Evolutionary conservation across 1,140 invertebrate species (phyloP), one percentile per base, ranked within the genome.

Genomic region (Pteromalus puparum): DNA sequence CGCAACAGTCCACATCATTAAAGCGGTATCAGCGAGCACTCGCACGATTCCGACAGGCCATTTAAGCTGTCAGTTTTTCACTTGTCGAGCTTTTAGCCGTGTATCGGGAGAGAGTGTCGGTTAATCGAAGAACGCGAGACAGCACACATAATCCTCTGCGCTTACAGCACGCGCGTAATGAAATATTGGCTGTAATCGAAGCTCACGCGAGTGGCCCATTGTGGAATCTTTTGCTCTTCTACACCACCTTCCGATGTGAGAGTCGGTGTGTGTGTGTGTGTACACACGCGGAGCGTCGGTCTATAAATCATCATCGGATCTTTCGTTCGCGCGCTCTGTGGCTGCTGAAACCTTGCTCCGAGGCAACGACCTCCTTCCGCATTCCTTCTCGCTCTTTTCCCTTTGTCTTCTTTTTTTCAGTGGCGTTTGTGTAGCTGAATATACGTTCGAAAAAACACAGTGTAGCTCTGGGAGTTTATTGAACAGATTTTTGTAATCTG

Each of bases 291-390:
- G 6, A 61, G 53, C 53, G 53, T n/a, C 7, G 53, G 9, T 0
- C 68, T 30, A 70, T 70, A 70, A 30, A 26, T 70, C 68, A 70
- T 70, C 68, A 12, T 70, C 68, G 68, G 68, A 30, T 70, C 68
- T 21, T 70, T 30, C 24, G n/a, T 30, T 3, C 28, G 26, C 24
- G 15, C 26, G 5, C 68, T 30, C 13, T n/a, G 65, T 18, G n/a
- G 9, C 24, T 28, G 24, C 26, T 10, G 68, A 26, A 28, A 13
- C 26, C 68, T 70, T 70, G 12, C 68, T 70, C 26, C 68, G 53
- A 61, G 21, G 53, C 53, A 61, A 61, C 18, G 53, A 61, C 53
- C 53, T n/a, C 53, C 18, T 61, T 61, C 53, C 53, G 53, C 53
- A 21, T 61, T 61, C 53, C 53, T 61, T 61, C 21, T 61, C 18